Evolutionary conservation across 2,113 vertebrate species (phyloP), one percentile per base, ranked within the genome.

Genomic region (Chaenogobius annularis): DNA sequence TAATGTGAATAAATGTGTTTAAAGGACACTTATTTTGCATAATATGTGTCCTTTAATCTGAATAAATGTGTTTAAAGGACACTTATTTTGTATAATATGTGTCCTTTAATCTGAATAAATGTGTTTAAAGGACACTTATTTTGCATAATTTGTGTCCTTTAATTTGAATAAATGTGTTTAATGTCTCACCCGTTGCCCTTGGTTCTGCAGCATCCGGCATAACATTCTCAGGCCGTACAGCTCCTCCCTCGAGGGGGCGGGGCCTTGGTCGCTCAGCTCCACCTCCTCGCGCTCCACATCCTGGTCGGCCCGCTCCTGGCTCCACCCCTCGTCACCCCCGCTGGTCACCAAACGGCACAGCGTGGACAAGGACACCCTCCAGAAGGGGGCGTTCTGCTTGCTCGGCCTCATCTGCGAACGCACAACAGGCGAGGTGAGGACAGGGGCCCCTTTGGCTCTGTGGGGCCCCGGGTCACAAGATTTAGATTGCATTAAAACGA

Each of bases 301-400:
- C 14, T 72, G 83, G 46, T 75, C 84, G 23, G 77, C 72, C 47
- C 87, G 87, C 69, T 86, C 89, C 0, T 50, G 54, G 64, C 74
- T 85, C 87, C 88, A 87, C 11, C 46, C 61, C 43, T 88, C 80
- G 77, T 85, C 86, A 68, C 46, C 61, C 73, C 95, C 66, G 74
- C 92, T 89, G 70, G 88, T 93, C 76, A 96, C 54, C 82, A 96
- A 79, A 78, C 89, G 92, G 85, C 97, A 99, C 73, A 96, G 90
- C 84, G 94, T 95, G 81, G 94, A 85, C 72, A 99, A 90, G n/a
- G 94, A 94, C 87, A 94, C 83, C 44, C 95, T 95, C 96, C 96
- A 96, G 87, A 94, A 94, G 78, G 96, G 92, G 91, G 92, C 85
- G 77, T 89, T 95, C 88, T 93, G 93, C 91, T 93, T 95, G 76